Evolutionary conservation across 37 sponge, comb jelly and placozoan genomes (phyloP).

Genomic region (Ianthella basta): DNA sequence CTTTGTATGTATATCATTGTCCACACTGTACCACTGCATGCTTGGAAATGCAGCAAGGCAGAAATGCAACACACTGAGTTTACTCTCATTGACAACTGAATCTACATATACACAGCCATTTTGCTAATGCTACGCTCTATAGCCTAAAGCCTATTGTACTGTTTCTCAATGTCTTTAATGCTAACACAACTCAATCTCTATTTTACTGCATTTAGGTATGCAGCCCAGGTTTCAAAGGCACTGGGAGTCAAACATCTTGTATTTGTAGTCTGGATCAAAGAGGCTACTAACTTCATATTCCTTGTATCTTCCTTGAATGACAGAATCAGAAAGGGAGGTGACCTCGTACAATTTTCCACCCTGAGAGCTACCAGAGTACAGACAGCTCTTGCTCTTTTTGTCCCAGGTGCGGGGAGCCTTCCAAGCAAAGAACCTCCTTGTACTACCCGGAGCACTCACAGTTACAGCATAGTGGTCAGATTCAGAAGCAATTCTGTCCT

Average conservation of each 20-base stretch:
- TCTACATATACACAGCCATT: no score
- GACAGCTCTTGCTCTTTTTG: conserved; percentile 40
- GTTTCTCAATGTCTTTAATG: no score
- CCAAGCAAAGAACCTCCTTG: conserved; percentile 50
- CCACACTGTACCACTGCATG: no score
- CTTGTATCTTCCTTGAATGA: conserved; percentile 64
- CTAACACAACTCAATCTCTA: no score
- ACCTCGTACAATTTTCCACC: conserved; percentile 43
- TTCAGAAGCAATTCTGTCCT: background rate
- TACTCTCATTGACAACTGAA: no score
- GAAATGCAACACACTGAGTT: no score
- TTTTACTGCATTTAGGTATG: no score
- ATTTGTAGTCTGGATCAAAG: conserved; percentile 38
- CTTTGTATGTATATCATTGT: no score
- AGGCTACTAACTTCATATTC: conserved; percentile 39
- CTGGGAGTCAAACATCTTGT: background rate
- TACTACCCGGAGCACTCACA: conserved; percentile 10
- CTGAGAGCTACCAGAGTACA: conserved; percentile 68
- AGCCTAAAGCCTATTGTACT: no score
- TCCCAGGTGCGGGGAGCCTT: conserved; percentile 58
- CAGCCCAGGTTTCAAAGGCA: no score
- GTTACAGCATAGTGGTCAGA: conserved; percentile 49
- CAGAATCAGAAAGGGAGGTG: conserved; percentile 36
- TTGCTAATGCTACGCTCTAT: no score
- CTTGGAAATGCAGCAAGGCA: no score